A percentile compares a stretch with the other conserved stretches of the same genome.
Conservation (phyloP, 2,113 vertebrate species). For the Oxyura jamaicensis region DNA sequence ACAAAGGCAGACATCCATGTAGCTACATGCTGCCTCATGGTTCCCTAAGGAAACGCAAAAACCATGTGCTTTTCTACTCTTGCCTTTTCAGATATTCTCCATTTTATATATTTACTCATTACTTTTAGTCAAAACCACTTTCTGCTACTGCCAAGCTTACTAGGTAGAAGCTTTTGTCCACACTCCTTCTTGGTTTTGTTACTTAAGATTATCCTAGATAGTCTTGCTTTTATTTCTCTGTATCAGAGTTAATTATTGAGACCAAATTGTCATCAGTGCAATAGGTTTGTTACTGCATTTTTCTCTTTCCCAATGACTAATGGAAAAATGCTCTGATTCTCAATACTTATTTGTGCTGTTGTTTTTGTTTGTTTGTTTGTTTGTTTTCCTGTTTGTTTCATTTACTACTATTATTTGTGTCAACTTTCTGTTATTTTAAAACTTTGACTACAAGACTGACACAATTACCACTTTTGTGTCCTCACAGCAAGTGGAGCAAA, state of each 20-base stretch:
- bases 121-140: not conserved
- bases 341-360: not conserved
- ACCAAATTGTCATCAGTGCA: not conserved
- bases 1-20: not conserved
- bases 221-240: not conserved
- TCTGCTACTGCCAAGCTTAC: not conserved
- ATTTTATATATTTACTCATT: not conserved
- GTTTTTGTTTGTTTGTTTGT: not conserved
- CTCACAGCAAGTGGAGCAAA: not conserved
- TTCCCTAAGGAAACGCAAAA: not conserved
- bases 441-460: not conserved
- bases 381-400: not conserved
- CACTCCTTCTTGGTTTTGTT: not conserved
- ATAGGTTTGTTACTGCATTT: not conserved
- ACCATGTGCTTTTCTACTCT: not conserved
- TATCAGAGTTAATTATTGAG: not conserved
- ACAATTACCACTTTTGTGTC: not conserved
- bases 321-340: not conserved
- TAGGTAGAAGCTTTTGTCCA: not conserved
- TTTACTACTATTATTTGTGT: not conserved
- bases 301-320: not conserved
- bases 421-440: conserved; percentile 24
- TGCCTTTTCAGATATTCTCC: not conserved
- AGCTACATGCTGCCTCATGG: not conserved
- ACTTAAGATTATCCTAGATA: not conserved